Base-by-base conservation (phyloP, 2,113 vertebrate species). In the Rhabdornis inornatus region DNA sequence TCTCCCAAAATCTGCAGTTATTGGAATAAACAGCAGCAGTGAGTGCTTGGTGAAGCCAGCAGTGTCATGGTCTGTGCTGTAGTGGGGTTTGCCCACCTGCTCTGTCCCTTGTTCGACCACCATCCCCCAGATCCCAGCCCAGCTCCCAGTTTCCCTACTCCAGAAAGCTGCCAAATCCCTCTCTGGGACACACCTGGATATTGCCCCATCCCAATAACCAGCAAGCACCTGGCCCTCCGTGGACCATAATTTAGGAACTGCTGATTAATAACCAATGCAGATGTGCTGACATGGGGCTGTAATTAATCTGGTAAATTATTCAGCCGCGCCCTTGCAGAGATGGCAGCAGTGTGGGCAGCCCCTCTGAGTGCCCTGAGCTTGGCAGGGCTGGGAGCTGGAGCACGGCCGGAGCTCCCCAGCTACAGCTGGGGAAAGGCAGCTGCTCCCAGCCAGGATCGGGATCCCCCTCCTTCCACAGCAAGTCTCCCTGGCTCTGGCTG, bases 401-500 rank as follows among this genome's bases (percentile, higher is more conserved):
- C 37, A 47, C 0, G 1, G 42, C 42, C 0, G 4, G 65, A n/a
- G 9, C 59, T 57, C 53, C 20, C 7, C 79, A 40, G 61, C 16
- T 13, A 13, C 2, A 0, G 79, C 45, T 2, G 20, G 44, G 21
- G 44, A 30, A 33, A 30, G 6, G 47, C 0, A 0, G 25, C 66
- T 44, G 57, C 21, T 72, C 49, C 60, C 50, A 6, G 31, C 5
- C 0, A 0, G 33, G 11, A 11, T 3, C 0, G 0, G 79, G 35
- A 79, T 11, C 28, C 25, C 23, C 7, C 12, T 27, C 33, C 31
- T 25, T 21, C 40, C 2, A 10, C 49, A 66, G 60, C 9, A 1
- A 37, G 6, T n/a, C 27, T 66, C 44, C 40, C 28, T 25, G 0
- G 1, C 57, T 18, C 81, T 5, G 4, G 42, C 19, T 7, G 28